A percentile compares a stretch with the other conserved stretches of the same genome.
phyloP scores from a whole-genome alignment of 2,888 invertebrate genomes.

The Linnaemya tessellans region DNA sequence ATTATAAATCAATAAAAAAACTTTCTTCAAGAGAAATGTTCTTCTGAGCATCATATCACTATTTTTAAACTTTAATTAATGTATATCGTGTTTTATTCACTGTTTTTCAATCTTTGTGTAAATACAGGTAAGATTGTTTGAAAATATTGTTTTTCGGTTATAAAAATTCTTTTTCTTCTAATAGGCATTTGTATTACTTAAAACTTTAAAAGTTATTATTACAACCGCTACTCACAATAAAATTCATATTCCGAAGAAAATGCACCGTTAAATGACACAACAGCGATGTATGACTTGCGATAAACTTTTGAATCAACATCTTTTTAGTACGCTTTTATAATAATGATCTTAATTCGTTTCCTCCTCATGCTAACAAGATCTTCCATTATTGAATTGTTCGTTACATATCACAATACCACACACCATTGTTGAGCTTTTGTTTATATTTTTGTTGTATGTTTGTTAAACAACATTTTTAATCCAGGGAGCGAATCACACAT shows the following conservation, averaged over 20 bases:
- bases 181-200: not conserved
- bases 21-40: not conserved
- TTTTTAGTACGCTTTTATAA: constrained; percentile 65
- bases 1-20: not conserved
- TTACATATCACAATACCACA: constrained; percentile 44
- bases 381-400: constrained; percentile 54
- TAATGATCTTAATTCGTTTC: constrained; percentile 57
- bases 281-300: constrained; percentile 49
- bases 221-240: constrained; percentile 50
- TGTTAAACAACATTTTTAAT: constrained; percentile 13
- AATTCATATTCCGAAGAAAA: constrained; percentile 41
- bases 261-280: constrained; percentile 40
- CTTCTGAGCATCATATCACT: not conserved
- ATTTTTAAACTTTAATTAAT: not conserved
- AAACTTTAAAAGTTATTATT: not conserved
- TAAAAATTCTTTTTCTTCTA: not conserved
- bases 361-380: constrained; percentile 52
- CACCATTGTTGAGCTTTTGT: constrained; percentile 18
- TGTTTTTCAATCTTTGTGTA: not conserved
- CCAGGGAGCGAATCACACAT: constrained; percentile 38
- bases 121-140: constrained; percentile 16
- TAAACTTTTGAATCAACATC: constrained; percentile 56
- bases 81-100: not conserved
- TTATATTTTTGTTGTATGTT: constrained; percentile 21
- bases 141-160: not conserved